A percentile compares a stretch with the other conserved stretches of the same genome.
Conservation (phyloP, 2,113 vertebrate species). For the Anoura caudifer region DNA sequence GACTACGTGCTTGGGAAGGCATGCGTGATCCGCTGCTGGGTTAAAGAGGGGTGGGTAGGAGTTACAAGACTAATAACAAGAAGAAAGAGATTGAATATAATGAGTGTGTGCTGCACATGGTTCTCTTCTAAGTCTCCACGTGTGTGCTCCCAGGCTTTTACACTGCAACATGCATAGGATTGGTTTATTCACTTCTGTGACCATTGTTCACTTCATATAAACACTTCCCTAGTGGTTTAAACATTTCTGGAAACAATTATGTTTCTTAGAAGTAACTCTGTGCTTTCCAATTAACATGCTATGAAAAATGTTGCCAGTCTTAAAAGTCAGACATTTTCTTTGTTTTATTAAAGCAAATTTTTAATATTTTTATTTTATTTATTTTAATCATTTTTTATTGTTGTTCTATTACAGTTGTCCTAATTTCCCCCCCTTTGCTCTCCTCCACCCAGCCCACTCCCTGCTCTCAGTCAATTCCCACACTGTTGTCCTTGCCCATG, state of each 20-base stretch:
- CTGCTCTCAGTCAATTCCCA: no score
- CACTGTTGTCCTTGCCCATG: no score
- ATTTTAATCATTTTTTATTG: no score
- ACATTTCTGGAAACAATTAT: conserved; percentile 72
- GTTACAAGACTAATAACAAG: not conserved
- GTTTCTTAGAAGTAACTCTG: conserved; percentile 69
- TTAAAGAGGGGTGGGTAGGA: not conserved
- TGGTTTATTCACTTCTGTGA: conserved; percentile 52
- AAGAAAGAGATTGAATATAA: not conserved
- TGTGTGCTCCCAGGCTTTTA: not conserved
- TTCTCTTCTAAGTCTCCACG: not conserved
- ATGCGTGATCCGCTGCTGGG: not conserved
- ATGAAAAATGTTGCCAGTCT: conserved; percentile 47
- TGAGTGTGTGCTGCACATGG: not conserved
- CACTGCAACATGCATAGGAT: not conserved
- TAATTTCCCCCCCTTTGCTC: no score
- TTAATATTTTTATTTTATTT: no score
- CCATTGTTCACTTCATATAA: conserved; percentile 59
- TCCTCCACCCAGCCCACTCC: no score
- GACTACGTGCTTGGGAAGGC: not conserved
- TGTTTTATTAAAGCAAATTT: no score
- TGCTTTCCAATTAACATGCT: conserved; percentile 57
- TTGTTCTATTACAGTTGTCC: no score
- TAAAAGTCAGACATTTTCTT: conserved; percentile 51
- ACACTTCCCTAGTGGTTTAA: conserved; percentile 60